Conservation (phyloP, 2,888 invertebrate genomes). For the Philaethria dido region DNA sequence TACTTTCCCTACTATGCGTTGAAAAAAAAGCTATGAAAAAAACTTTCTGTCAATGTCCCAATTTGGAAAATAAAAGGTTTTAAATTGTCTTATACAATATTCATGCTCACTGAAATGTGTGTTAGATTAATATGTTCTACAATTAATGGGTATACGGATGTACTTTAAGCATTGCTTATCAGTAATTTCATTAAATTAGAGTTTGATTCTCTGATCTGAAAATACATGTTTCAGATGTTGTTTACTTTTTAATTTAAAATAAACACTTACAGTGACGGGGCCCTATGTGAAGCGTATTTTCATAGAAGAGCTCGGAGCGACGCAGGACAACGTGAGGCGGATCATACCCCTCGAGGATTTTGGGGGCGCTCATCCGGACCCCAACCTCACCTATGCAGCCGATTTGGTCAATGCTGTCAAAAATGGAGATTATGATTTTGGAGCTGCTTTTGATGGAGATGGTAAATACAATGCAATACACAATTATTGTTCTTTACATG, state of each 20-base stretch:
- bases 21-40: too few relatives aligned
- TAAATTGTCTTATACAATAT: too few relatives aligned
- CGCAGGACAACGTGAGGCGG: slow-evolving; percentile 88
- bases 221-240: background rate
- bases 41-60: too few relatives aligned
- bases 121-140: too few relatives aligned
- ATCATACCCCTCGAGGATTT: slow-evolving; percentile 95
- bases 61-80: too few relatives aligned
- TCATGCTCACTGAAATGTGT: too few relatives aligned
- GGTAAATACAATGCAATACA: slow-evolving; percentile 75
- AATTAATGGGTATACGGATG: too few relatives aligned
- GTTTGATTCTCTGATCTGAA: too few relatives aligned
- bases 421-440: slow-evolving; percentile 85
- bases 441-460: slow-evolving; percentile 99
- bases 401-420: slow-evolving; percentile 89
- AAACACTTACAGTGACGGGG: slow-evolving; percentile 91
- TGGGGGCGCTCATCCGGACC: slow-evolving; percentile 98
- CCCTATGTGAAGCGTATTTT: slow-evolving; percentile 96
- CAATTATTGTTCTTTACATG: background rate
- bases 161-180: too few relatives aligned
- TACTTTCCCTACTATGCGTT: too few relatives aligned
- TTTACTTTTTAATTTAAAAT: background rate
- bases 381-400: slow-evolving; percentile 95
- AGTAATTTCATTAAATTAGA: too few relatives aligned
- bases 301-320: slow-evolving; percentile 92